Percentiles rank a stretch among this genome's conserved stretches.
Conservation (phyloP, 30 jellyfish, hydroid and myxozoan species). For the Aurelia sp. region DNA sequence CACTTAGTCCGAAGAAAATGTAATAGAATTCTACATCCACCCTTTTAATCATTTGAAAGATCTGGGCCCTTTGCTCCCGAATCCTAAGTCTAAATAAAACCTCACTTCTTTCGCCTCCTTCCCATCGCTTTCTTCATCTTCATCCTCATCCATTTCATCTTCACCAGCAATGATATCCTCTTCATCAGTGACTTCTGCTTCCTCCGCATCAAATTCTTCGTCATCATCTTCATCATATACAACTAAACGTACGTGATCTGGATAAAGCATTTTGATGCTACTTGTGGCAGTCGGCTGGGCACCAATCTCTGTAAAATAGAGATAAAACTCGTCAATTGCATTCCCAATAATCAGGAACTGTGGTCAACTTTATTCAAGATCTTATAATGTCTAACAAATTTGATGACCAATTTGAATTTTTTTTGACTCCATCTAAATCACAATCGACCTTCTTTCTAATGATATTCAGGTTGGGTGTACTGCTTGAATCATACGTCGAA, state of each 20-base stretch:
- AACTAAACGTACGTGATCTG: conserved; percentile 90
- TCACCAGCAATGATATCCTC: conserved; percentile 77
- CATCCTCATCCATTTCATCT: conserved; percentile 78
- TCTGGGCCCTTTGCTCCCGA: too few relatives aligned
- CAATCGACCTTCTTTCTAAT: too few relatives aligned
- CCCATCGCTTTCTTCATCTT: conserved; percentile 25
- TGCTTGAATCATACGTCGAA: too few relatives aligned
- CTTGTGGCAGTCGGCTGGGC: conserved; percentile 73
- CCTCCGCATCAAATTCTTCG: conserved; percentile 84
- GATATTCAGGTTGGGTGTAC: too few relatives aligned
- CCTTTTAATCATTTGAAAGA: too few relatives aligned
- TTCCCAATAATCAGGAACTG: neutral
- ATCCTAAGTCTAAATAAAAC: too few relatives aligned
- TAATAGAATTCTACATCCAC: too few relatives aligned
- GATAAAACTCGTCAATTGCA: neutral
- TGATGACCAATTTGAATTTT: too few relatives aligned
- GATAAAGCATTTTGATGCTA: conserved; percentile 73
- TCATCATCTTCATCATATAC: conserved; percentile 82
- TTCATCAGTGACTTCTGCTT: conserved; percentile 65
- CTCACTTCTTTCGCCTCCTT: conserved; percentile 26
- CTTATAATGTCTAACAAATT: too few relatives aligned
- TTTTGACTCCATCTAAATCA: too few relatives aligned
- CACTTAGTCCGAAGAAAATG: too few relatives aligned
- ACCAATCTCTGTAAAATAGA: conserved; percentile 26
- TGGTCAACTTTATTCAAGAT: too few relatives aligned